phyloP scores from a whole-genome alignment of 2,797 vertebrate genomes.

The Hephaestus fuliginosus region DNA sequence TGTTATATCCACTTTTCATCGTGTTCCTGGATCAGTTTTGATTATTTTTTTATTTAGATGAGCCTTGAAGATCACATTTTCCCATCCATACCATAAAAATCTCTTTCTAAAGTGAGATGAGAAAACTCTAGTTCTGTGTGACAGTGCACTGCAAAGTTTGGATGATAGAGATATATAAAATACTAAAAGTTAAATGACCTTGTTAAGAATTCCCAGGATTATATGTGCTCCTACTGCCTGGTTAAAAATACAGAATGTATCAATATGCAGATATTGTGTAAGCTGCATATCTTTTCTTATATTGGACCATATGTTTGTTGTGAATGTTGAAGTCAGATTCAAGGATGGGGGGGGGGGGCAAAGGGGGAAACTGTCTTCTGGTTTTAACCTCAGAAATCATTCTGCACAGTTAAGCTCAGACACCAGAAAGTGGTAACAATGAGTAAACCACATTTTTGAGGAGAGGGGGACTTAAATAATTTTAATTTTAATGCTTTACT shows the following conservation, averaged over 20 bases:
- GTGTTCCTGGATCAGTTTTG: not conserved
- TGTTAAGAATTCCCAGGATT: not conserved
- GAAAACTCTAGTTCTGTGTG: not conserved
- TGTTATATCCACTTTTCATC: not conserved
- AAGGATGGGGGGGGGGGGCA: too few relatives aligned
- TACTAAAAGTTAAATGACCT: not conserved
- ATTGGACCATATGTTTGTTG: not conserved
- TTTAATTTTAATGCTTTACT: too few relatives aligned
- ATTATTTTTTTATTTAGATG: not conserved
- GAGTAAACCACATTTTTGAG: not conserved
- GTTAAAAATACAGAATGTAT: not conserved
- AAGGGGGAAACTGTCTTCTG: not conserved
- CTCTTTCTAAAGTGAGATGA: not conserved
- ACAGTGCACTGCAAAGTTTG: not conserved
- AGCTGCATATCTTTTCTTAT: too few relatives aligned
- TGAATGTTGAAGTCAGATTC: not conserved
- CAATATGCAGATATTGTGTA: not conserved
- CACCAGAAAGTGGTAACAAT: too few relatives aligned
- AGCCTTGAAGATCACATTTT: not conserved
- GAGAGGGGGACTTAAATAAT: too few relatives aligned
- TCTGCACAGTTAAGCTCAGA: not conserved
- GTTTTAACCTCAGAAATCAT: not conserved
- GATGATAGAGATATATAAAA: not conserved
- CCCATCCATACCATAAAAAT: not conserved
- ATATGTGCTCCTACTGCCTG: not conserved